Conservation (phyloP, 2,113 vertebrate species). For the Alethe castanea region DNA sequence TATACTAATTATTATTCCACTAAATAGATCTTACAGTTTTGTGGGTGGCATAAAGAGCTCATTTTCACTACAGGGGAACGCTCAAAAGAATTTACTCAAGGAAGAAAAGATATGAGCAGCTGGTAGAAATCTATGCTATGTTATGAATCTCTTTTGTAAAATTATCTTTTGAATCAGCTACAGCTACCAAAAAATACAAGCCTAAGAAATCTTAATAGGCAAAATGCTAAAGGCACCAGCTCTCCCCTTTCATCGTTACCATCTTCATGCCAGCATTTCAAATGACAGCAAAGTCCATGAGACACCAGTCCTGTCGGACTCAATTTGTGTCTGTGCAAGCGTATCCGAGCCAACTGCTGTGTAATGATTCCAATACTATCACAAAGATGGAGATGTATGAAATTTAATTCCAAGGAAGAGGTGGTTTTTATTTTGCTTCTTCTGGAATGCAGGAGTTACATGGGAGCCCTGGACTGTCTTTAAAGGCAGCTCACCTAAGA, state of each 20-base stretch:
- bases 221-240: conserved; percentile 41
- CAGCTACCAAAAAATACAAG: conserved; percentile 36
- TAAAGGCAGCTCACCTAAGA: not conserved
- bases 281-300: conserved; percentile 79
- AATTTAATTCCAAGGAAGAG: conserved; percentile 22
- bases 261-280: conserved; percentile 76
- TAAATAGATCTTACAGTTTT: not conserved
- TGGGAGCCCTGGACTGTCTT: not conserved
- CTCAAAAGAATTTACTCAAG: not conserved
- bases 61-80: not conserved
- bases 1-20: conserved; percentile 34
- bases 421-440: not conserved
- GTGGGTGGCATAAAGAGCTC: not conserved
- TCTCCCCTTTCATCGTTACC: conserved; percentile 24
- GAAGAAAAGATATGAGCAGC: conserved; percentile 9
- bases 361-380: conserved; percentile 54
- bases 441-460: not conserved
- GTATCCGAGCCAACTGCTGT: conserved; percentile 79
- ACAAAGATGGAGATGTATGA: conserved; percentile 49
- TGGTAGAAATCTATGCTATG: conserved; percentile 12
- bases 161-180: conserved; percentile 1
- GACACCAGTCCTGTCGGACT: conserved; percentile 82
- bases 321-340: conserved; percentile 78
- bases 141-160: conserved; percentile 25
- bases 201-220: conserved; percentile 5